Evolutionary conservation across 2,113 vertebrate genomes (phyloP).

Genomic region (Microcebus ravelobensis): DNA sequence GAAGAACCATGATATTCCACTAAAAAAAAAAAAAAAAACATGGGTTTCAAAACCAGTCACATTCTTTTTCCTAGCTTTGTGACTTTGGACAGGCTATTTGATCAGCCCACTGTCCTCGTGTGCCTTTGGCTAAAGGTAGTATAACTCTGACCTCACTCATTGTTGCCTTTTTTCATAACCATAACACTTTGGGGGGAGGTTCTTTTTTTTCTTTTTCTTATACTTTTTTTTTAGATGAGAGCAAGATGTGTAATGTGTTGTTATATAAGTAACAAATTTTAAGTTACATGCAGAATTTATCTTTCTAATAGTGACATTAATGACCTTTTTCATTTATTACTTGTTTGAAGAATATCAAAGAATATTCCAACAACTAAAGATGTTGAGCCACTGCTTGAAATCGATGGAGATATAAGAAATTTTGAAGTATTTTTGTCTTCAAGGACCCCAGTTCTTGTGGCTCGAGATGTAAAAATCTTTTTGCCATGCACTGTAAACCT

Average conservation of each 20-base stretch:
- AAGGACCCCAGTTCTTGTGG: conserved; percentile 94
- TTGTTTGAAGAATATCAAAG: conserved; percentile 93
- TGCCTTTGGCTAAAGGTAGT: neutral
- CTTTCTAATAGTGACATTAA: neutral
- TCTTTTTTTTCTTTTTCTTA: neutral
- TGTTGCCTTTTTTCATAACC: neutral
- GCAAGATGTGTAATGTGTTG: neutral
- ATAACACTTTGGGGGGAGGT: neutral
- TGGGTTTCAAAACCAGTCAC: neutral
- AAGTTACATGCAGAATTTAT: neutral
- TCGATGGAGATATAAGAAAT: conserved; percentile 96
- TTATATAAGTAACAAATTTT: neutral
- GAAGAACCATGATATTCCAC: neutral
- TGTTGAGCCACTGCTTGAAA: conserved; percentile 97
- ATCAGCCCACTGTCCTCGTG: fast-evolving
- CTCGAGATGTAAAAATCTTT: conserved; percentile 96
- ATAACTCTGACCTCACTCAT: neutral
- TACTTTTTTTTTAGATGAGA: neutral
- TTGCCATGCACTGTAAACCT: conserved; percentile 98
- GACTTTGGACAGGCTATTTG: neutral
- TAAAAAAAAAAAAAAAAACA: neutral
- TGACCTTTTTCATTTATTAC: conserved; percentile 37
- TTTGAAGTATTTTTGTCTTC: conserved; percentile 99
- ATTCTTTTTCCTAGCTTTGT: neutral
- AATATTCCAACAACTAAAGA: conserved; percentile 98